phyloP scores from a whole-genome alignment of 1,140 invertebrate genomes.

The Nymphalis io region DNA sequence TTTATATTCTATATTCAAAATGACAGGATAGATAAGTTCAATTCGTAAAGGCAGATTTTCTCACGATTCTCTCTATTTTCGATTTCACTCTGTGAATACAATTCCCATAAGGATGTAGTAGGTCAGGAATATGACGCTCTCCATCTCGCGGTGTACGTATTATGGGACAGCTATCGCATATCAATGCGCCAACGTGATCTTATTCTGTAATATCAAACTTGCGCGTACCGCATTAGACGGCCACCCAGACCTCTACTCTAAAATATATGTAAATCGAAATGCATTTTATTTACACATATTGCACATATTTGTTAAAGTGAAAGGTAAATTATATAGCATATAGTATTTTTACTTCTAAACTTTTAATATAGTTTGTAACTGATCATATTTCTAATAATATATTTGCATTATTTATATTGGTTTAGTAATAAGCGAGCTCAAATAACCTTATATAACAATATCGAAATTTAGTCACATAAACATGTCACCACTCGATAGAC shows the following conservation, averaged over 20 bases:
- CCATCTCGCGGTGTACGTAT: constrained; percentile 14
- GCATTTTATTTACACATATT: not conserved
- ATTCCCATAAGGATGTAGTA: constrained; percentile 4
- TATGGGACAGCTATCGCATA: constrained; percentile 11
- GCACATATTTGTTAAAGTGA: not conserved
- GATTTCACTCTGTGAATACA: constrained; percentile 6
- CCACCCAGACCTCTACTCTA: constrained; percentile 19
- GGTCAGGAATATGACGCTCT: constrained; percentile 11
- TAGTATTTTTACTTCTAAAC: not conserved
- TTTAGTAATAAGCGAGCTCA: not conserved
- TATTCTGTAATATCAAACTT: constrained; percentile 17
- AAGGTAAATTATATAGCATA: not conserved
- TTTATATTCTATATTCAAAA: not conserved
- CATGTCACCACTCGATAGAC: not conserved
- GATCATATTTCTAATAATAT: not conserved
- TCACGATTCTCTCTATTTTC: not conserved
- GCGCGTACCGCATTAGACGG: constrained; percentile 12
- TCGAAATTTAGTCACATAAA: not conserved
- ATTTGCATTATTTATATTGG: not conserved
- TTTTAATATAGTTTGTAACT: not conserved
- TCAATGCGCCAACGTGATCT: constrained; percentile 6
- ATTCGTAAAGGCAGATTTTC: not conserved
- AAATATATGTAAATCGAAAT: not conserved
- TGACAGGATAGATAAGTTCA: not conserved
- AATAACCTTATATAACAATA: constrained; percentile 1